Conservation (phyloP, 2,113 vertebrate genomes). For the Himantopus leucocephalus region DNA sequence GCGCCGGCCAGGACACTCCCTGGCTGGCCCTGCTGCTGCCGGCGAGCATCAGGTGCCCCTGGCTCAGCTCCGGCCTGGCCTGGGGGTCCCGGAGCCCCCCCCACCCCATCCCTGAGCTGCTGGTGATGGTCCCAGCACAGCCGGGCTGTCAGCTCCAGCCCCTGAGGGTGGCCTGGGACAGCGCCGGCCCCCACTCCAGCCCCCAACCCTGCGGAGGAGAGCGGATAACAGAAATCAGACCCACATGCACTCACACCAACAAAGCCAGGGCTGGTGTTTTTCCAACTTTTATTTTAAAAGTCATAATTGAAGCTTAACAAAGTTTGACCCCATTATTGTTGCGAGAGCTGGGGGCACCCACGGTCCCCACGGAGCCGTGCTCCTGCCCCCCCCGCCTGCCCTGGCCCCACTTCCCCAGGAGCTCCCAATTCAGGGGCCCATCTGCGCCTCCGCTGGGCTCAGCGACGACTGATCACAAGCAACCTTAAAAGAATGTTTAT, state of each 20-base stretch:
- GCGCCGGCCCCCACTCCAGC: too few species aligned
- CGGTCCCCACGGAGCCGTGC: neutral
- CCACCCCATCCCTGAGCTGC: fast-evolving
- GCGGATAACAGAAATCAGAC: neutral
- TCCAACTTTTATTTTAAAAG: slow-evolving; percentile 78
- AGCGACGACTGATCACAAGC: neutral
- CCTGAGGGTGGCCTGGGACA: too few species aligned
- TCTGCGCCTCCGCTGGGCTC: neutral
- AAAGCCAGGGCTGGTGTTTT: neutral
- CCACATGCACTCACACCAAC: neutral
- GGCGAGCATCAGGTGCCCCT: fast-evolving
- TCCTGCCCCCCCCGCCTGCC: neutral
- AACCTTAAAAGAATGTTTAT: slow-evolving; percentile 11
- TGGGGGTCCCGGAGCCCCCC: fast-evolving
- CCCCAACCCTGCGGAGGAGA: fast-evolving
- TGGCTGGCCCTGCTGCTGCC: too few species aligned
- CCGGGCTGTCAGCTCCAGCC: neutral
- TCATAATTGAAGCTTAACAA: slow-evolving; percentile 78
- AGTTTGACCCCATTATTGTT: slow-evolving; percentile 40
- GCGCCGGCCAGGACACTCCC: too few species aligned
- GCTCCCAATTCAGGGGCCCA: neutral
- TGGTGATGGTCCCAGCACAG: fast-evolving
- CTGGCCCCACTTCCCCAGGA: slow-evolving; percentile 1
- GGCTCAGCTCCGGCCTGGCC: neutral
- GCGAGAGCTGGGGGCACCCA: neutral